phyloP scores from a whole-genome alignment of 2,888 invertebrate species.

The Acanthosepion lycidas region DNA sequence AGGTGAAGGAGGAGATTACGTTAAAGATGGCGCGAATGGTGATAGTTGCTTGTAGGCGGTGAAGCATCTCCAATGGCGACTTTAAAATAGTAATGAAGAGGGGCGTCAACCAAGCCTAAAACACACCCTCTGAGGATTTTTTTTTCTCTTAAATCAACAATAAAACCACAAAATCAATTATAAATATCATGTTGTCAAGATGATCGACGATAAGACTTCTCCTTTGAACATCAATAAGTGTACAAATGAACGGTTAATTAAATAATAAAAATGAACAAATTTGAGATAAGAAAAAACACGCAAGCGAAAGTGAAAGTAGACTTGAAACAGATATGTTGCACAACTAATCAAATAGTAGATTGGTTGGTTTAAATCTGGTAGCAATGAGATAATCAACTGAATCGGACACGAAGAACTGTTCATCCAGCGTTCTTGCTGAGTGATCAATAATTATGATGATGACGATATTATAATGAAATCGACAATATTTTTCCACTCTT shows the following conservation, averaged over 20 bases:
- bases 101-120: background rate
- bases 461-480: background rate
- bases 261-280: background rate
- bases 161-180: background rate
- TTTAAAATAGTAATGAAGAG: background rate
- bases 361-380: background rate
- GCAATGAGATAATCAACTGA: conserved; percentile 22
- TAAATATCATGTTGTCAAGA: background rate
- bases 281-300: background rate
- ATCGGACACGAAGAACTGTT: background rate
- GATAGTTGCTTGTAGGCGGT: background rate
- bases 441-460: background rate
- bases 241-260: background rate
- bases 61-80: background rate
- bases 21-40: background rate
- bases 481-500: conserved; percentile 22
- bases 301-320: background rate
- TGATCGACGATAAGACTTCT: background rate
- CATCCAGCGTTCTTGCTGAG: conserved; percentile 33
- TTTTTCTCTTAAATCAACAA: background rate
- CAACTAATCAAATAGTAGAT: background rate
- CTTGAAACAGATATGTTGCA: background rate
- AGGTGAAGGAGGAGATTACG: background rate
- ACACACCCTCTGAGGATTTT: background rate
- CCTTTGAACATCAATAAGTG: background rate